A percentile compares a stretch with the other conserved stretches of the same genome.
Evolutionary conservation across 2,888 invertebrate species (phyloP).

Genomic region (Lasioglossum oenotherae): DNA sequence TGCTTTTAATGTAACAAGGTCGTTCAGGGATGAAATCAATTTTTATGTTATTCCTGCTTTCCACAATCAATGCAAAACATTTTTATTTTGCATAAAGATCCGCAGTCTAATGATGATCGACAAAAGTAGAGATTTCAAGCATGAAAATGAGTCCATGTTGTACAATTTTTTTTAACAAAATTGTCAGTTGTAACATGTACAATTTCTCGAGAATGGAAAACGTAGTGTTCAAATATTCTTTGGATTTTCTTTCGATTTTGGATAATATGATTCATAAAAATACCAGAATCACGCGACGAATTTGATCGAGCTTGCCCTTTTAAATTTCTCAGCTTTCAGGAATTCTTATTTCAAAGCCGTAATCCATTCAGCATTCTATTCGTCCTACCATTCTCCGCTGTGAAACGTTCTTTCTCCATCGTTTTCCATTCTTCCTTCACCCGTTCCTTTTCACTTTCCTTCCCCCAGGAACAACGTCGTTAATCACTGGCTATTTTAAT

Average conservation of each 20-base stretch:
- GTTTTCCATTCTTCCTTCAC: constrained; percentile 27
- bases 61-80: too few species aligned
- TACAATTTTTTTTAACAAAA: too few species aligned
- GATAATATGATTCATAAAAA: neutral
- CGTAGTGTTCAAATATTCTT: too few species aligned
- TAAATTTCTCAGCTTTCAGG: neutral
- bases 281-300: neutral
- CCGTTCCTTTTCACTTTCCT: constrained; percentile 32
- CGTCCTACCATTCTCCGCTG: constrained; percentile 21
- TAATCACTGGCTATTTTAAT: constrained; percentile 71
- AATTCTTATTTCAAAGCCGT: constrained; percentile 33
- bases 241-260: neutral
- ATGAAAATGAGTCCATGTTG: too few species aligned
- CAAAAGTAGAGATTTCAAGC: too few species aligned
- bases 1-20: too few species aligned
- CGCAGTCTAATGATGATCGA: too few species aligned
- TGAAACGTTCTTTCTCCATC: constrained; percentile 19
- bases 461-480: constrained; percentile 60
- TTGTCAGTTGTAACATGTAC: too few species aligned
- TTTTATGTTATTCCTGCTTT: too few species aligned
- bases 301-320: constrained; percentile 14
- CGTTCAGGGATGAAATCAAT: too few species aligned
- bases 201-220: too few species aligned
- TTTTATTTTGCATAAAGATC: too few species aligned
- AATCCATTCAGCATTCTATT: constrained; percentile 51